phyloP scores from a whole-genome alignment of 1,140 invertebrate species.

The Pristionchus pacificus region DNA sequence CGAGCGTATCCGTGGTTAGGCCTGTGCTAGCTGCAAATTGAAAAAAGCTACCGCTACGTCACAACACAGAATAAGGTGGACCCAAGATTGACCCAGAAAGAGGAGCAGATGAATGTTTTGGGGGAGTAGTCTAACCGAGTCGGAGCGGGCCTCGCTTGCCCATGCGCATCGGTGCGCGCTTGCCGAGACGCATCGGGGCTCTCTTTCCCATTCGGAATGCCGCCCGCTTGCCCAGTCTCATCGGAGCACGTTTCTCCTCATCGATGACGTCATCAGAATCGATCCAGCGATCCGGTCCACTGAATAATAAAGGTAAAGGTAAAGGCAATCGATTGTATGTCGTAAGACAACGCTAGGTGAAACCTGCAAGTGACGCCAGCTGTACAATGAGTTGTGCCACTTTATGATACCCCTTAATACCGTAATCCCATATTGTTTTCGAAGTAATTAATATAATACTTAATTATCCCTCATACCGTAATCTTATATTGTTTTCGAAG shows the following conservation, averaged over 20 bases:
- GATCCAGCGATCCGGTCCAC: no score
- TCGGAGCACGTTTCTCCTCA: background rate
- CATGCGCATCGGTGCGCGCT: constrained; percentile 23
- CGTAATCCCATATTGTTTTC: no score
- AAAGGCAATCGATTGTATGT: no score
- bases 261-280: background rate
- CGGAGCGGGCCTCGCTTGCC: constrained; percentile 17
- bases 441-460: no score
- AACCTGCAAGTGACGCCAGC: no score
- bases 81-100: constrained; percentile 3
- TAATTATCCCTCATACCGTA: no score
- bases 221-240: constrained; percentile 15
- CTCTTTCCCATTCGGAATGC: constrained; percentile 25
- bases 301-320: no score
- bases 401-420: no score
- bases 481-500: no score
- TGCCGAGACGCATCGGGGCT: constrained; percentile 23
- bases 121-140: constrained; percentile 6
- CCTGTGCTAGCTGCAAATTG: background rate
- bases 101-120: background rate
- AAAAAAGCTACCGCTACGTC: background rate
- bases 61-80: background rate
- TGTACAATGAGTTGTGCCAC: no score
- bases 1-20: background rate
- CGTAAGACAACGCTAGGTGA: no score